Conservation (phyloP, 2,797 vertebrate species). For the Sylvilagus floridanus region DNA sequence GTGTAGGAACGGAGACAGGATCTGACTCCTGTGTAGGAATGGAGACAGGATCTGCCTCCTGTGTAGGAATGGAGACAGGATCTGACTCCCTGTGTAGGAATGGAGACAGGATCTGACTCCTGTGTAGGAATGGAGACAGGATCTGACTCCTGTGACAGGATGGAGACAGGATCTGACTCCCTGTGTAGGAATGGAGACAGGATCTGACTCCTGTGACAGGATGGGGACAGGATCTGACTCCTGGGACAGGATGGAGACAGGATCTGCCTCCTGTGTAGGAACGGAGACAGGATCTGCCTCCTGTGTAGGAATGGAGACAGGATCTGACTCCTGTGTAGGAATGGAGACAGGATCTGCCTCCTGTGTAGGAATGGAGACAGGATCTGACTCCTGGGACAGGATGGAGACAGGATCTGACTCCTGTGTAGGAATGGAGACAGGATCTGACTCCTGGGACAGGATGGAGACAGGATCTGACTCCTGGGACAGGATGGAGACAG, state of each 20-base stretch:
- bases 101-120: no score
- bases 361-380: not conserved
- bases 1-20: fast-evolving
- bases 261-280: not conserved
- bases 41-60: not conserved
- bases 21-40: not conserved
- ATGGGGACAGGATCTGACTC: not conserved
- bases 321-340: not conserved
- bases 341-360: no score
- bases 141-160: not conserved
- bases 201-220: no score
- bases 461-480: not conserved
- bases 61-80: no score
- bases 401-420: not conserved
- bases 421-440: no score
- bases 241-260: not conserved
- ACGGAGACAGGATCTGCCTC: not conserved
- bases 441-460: not conserved
- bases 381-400: not conserved
- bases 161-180: fast-evolving
- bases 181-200: not conserved
- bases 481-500: not conserved
- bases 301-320: not conserved
- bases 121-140: no score
- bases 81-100: no score